Evolutionary conservation across 2,113 vertebrate genomes (phyloP).

Genomic region (Pionites leucogaster): DNA sequence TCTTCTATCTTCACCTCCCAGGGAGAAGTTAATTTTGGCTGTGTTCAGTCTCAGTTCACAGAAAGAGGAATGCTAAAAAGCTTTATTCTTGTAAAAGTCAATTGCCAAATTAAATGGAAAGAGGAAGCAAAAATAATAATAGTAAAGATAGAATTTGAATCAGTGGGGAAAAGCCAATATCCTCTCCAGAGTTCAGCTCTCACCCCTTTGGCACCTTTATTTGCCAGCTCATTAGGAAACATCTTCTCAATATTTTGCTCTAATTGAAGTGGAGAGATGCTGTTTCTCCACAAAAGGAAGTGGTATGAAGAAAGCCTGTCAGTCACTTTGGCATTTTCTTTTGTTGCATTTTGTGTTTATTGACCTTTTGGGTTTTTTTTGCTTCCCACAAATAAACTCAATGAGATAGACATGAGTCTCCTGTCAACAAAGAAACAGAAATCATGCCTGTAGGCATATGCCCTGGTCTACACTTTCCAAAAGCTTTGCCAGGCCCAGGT

Average conservation of each 20-base stretch:
- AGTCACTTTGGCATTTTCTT: constrained; percentile 35
- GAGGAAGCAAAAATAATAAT: constrained; percentile 54
- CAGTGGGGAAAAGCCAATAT: constrained; percentile 1
- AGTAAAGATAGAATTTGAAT: constrained; percentile 51
- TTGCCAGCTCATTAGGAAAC: constrained; percentile 66
- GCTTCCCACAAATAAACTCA: constrained; percentile 17
- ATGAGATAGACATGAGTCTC: not conserved
- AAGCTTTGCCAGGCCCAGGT: not conserved
- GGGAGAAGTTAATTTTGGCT: constrained; percentile 62
- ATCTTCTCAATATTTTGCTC: constrained; percentile 15
- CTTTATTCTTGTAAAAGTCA: constrained; percentile 39
- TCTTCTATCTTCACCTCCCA: constrained; percentile 18
- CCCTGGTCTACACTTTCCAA: not conserved
- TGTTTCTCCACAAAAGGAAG: constrained; percentile 37
- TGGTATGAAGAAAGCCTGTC: constrained; percentile 37
- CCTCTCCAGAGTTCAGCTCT: constrained; percentile 52
- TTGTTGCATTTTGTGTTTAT: constrained; percentile 45
- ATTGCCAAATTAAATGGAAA: constrained; percentile 67
- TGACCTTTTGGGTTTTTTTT: not conserved
- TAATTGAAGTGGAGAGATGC: constrained; percentile 43
- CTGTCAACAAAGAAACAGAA: not conserved
- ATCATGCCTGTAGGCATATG: not conserved
- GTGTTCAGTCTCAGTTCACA: constrained; percentile 57
- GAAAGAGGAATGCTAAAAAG: constrained; percentile 56
- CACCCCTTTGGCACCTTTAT: constrained; percentile 40